Conservation (phyloP, 30 jellyfish, hydroid and myxozoan species). For the Aurelia sp. region DNA sequence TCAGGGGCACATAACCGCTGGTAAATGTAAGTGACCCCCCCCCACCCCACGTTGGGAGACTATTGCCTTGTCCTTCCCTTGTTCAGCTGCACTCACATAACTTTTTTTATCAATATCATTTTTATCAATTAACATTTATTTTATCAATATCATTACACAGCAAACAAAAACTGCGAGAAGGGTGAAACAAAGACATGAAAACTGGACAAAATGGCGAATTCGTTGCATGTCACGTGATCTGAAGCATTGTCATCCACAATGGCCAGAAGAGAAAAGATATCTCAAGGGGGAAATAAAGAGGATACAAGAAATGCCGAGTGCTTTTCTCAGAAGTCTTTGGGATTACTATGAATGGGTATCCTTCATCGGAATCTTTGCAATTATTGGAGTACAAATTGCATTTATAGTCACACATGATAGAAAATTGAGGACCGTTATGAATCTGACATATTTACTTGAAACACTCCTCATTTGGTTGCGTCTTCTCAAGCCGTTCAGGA, state of each 20-base stretch:
- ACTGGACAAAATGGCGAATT: constrained; percentile 66
- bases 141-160: constrained; percentile 12
- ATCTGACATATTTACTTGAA: constrained; percentile 16
- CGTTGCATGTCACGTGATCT: constrained; percentile 41
- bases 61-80: no score
- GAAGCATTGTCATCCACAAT: constrained; percentile 68
- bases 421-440: neutral
- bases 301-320: constrained; percentile 18
- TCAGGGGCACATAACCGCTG: no score
- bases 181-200: constrained; percentile 34
- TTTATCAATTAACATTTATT: no score
- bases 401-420: constrained; percentile 5
- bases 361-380: constrained; percentile 18
- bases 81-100: no score
- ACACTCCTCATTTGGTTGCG: constrained; percentile 54
- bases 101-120: neutral
- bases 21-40: no score
- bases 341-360: constrained; percentile 59
- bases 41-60: no score
- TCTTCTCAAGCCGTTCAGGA: constrained; percentile 42
- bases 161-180: constrained; percentile 34
- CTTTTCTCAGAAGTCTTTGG: constrained; percentile 38
- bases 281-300: constrained; percentile 38
- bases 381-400: constrained; percentile 14
- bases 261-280: constrained; percentile 76